These are phyloP conservation scores for Heteromormyrus szaboi DNA, from an alignment of 2,797 vertebrate genomes.

Conservation along the genomic window DNA sequence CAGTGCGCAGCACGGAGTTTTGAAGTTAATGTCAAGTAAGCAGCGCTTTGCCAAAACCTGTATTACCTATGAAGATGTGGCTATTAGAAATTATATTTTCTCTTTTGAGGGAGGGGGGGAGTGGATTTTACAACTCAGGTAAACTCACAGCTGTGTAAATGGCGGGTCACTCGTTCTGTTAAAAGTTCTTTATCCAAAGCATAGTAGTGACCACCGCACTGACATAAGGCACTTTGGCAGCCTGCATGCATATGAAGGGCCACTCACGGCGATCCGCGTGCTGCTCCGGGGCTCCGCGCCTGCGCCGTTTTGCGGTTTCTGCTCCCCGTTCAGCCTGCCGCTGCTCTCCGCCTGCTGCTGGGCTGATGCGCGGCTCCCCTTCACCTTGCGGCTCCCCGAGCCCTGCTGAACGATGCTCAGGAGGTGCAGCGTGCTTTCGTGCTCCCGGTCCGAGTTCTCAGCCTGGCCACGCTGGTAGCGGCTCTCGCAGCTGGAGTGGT, in stretches of 20 bases:
- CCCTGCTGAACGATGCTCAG: constrained; percentile 88
- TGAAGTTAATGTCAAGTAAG: not conserved
- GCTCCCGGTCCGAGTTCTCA: constrained; percentile 83
- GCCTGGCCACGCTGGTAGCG: constrained; percentile 85
- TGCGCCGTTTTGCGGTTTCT: constrained; percentile 37
- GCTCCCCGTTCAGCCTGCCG: constrained; percentile 58
- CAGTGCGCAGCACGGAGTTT: not conserved
- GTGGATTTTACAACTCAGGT: not conserved
- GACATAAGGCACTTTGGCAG: not conserved
- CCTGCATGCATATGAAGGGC: not conserved
- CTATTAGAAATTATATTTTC: not conserved
- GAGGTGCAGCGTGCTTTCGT: constrained; percentile 85
- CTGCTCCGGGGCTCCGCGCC: constrained; percentile 74
- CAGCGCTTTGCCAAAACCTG: not conserved
- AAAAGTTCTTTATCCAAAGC: not conserved
- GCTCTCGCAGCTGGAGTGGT: constrained; percentile 87
- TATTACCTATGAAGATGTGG: not conserved
- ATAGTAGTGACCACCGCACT: not conserved
- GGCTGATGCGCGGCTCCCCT: constrained; percentile 64
- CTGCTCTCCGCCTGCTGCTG: constrained; percentile 64
- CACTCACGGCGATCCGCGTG: constrained; percentile 84
- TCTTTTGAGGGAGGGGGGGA: not conserved
- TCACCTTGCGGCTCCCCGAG: constrained; percentile 71
- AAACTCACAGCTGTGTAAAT: not conserved
- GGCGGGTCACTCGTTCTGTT: not conserved